Evolutionary conservation across 2,888 invertebrate genomes (phyloP), one percentile per base, ranked within the genome.

Genomic region (Panzeria rudis): DNA sequence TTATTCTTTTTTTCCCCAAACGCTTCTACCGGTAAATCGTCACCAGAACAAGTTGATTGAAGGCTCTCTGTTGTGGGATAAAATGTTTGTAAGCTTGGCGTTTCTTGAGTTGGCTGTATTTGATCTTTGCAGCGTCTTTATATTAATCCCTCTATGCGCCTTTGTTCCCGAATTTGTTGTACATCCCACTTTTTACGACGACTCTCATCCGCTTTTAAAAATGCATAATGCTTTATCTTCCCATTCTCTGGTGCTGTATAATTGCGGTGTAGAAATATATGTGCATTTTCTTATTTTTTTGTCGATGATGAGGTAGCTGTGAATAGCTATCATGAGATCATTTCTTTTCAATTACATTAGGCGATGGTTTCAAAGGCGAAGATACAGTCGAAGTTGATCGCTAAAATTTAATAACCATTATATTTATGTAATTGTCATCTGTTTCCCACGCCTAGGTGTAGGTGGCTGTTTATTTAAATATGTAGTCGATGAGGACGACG

Each of bases 1-100:
- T n/a, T n/a, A n/a, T n/a, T n/a, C n/a, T n/a, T n/a, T n/a, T n/a
- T 94, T 88, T 95, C 95, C 44, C 98, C 98, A 93, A 98, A 97
- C 11, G 97, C 97, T 88, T 95, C 94, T 8, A 98, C 96, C 50
- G 98, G 97, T 88, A 98, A 92, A 72, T 94, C 94, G 84, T 95
- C 95, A 59, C 95, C 95, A 86, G 97, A 95, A 91, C 97, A 96
- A 73, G 98, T 94, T 90, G 94, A 95, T 89, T 95, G 95, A 75
- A 96, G 94, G 88, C 96, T 95, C 71, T 95, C 95, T 47, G 95
- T 93, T 50, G 95, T 94, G 25, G 96, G 96, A 93, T 96, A 97
- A 90, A 97, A 94, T 52, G 96, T 94, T 0, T 94, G 94, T 47
- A 89, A 77, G 29, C 89, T 89, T 54, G 89, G 79, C 3, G 89